phyloP scores from a whole-genome alignment of 2,797 vertebrate genomes.

The Podarcis siculus region DNA sequence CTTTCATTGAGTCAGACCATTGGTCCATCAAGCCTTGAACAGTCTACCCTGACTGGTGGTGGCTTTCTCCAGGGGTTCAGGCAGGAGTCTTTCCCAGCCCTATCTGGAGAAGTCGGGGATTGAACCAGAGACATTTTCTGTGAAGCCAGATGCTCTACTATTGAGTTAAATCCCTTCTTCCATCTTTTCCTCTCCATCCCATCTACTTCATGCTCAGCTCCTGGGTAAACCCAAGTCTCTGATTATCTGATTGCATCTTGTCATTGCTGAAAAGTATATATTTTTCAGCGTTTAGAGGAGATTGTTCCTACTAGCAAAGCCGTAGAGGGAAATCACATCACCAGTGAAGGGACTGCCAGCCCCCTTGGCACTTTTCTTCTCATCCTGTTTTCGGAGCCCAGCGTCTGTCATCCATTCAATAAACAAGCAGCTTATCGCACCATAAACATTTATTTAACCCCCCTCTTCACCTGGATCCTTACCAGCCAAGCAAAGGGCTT shows the following conservation, averaged over 20 bases:
- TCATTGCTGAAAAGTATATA: conserved; percentile 71
- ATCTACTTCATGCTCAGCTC: not conserved
- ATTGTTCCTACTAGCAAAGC: conserved; percentile 77
- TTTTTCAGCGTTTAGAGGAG: conserved; percentile 76
- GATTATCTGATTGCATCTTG: conserved; percentile 47
- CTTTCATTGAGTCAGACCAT: no score
- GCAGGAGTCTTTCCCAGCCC: not conserved
- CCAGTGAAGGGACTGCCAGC: conserved; percentile 77
- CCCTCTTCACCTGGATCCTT: conserved; percentile 85
- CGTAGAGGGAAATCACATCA: conserved; percentile 82
- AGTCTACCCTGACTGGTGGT: no score
- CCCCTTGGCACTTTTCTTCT: conserved; percentile 81
- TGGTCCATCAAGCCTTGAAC: no score
- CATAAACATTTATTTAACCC: conserved; percentile 99
- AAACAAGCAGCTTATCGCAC: conserved; percentile 98
- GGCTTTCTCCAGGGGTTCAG: not conserved
- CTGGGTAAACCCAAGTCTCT: conserved; percentile 49
- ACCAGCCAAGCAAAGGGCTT: conserved; percentile 79
- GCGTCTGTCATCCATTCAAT: conserved; percentile 88
- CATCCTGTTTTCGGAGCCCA: conserved; percentile 81
- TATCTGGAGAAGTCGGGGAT: no score
- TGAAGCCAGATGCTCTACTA: no score
- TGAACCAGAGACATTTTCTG: no score
- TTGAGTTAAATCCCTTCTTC: not conserved
- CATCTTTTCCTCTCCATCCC: not conserved